phyloP scores from a whole-genome alignment of 1,140 invertebrate genomes.

The Calephelis virginiensis region DNA sequence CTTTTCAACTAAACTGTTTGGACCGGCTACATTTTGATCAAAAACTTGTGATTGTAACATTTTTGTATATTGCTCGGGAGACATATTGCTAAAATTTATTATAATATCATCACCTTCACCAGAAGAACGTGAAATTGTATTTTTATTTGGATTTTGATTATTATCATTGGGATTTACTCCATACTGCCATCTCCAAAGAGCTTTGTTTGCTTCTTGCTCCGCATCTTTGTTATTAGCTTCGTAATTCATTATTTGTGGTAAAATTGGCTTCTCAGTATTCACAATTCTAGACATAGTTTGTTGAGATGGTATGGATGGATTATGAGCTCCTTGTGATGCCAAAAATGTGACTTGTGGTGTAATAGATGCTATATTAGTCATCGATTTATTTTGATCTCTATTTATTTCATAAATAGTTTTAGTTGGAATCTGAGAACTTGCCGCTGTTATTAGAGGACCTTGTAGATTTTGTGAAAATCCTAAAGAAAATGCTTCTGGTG shows the following conservation, averaged over 20 bases:
- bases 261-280: conserved; percentile 45
- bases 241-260: conserved; percentile 68
- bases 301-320: conserved; percentile 45
- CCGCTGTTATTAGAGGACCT: conserved; percentile 50
- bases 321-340: conserved; percentile 67
- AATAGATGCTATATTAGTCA: conserved; percentile 52
- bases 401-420: conserved; percentile 48
- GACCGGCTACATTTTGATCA: conserved; percentile 21
- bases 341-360: conserved; percentile 70
- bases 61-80: conserved; percentile 58
- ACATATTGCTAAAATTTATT: conserved; percentile 70
- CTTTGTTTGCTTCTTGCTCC: conserved; percentile 59
- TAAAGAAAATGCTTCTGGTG: conserved; percentile 68
- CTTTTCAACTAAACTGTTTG: neutral
- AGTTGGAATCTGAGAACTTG: conserved; percentile 44
- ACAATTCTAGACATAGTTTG: conserved; percentile 45
- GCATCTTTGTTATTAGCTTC: conserved; percentile 48
- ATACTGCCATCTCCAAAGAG: conserved; percentile 69
- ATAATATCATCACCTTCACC: conserved; percentile 61
- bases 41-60: conserved; percentile 50
- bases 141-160: conserved; percentile 53
- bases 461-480: conserved; percentile 50
- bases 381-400: conserved; percentile 47
- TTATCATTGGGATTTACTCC: conserved; percentile 47
- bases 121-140: conserved; percentile 66